These are phyloP conservation scores for Periparus ater DNA, from an alignment of 2,797 vertebrate species.

Conservation along the genomic window DNA sequence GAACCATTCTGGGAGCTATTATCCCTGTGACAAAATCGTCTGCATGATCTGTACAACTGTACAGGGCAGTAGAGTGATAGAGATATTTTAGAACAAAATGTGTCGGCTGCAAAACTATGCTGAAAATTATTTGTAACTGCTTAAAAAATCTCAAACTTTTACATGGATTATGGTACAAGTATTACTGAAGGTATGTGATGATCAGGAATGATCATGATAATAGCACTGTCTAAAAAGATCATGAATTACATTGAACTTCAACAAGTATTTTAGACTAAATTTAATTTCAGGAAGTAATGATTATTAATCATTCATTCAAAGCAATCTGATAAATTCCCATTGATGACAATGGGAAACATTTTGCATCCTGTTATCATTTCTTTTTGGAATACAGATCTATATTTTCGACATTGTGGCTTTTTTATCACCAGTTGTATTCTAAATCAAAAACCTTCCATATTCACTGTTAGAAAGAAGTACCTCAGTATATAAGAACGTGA, in stretches of 20 bases:
- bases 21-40: not conserved
- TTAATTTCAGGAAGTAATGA: conserved; percentile 2
- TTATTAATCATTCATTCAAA: not conserved
- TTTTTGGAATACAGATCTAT: not conserved
- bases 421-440: not conserved
- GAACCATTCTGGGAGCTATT: not conserved
- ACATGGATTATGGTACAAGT: not conserved
- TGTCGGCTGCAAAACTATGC: not conserved
- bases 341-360: not conserved
- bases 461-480: not conserved
- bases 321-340: not conserved
- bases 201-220: not conserved
- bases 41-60: not conserved
- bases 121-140: not conserved
- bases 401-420: not conserved
- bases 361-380: not conserved
- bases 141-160: not conserved
- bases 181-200: not conserved
- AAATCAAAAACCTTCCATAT: not conserved
- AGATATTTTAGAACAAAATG: not conserved
- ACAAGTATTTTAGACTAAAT: not conserved
- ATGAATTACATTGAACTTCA: not conserved
- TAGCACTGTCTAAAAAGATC: not conserved
- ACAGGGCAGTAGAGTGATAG: not conserved
- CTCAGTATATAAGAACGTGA: not conserved